Conservation (phyloP, 2,888 invertebrate species). For the Metacarcinus magister region DNA sequence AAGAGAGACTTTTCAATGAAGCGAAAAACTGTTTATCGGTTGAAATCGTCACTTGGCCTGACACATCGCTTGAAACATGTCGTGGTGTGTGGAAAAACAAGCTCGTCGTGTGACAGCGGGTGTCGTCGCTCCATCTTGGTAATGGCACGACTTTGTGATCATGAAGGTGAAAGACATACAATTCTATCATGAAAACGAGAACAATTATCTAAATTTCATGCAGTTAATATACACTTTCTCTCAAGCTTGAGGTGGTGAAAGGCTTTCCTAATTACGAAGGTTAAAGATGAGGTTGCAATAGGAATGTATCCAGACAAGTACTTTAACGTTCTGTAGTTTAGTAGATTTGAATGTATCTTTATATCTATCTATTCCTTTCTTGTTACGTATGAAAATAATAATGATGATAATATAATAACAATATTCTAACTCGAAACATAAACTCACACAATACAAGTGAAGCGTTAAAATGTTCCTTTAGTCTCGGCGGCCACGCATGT, state of each 20-base stretch:
- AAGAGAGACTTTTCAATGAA: background rate
- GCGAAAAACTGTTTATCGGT: constrained; percentile 1
- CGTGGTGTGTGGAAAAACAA: background rate
- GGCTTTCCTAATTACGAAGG: background rate
- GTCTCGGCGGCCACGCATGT: background rate
- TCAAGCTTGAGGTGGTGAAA: background rate
- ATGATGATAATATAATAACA: background rate
- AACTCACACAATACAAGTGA: background rate
- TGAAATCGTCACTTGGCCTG: background rate
- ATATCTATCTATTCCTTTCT: constrained; percentile 42
- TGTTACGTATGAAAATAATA: background rate
- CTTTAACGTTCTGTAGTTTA: background rate
- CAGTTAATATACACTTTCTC: background rate
- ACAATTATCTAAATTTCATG: background rate
- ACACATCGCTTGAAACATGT: background rate
- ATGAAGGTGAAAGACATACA: background rate
- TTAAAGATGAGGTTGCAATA: background rate
- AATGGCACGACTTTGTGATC: background rate
- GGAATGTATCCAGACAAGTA: background rate
- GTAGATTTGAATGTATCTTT: constrained; percentile 66
- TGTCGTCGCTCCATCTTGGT: background rate
- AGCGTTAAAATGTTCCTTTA: background rate
- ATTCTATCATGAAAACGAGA: background rate
- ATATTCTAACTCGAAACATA: background rate
- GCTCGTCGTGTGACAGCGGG: background rate